Percentiles rank a stretch among this genome's conserved stretches.
Conservation (phyloP, 1,140 invertebrate species). For the Pseudomyrmex concolor region DNA sequence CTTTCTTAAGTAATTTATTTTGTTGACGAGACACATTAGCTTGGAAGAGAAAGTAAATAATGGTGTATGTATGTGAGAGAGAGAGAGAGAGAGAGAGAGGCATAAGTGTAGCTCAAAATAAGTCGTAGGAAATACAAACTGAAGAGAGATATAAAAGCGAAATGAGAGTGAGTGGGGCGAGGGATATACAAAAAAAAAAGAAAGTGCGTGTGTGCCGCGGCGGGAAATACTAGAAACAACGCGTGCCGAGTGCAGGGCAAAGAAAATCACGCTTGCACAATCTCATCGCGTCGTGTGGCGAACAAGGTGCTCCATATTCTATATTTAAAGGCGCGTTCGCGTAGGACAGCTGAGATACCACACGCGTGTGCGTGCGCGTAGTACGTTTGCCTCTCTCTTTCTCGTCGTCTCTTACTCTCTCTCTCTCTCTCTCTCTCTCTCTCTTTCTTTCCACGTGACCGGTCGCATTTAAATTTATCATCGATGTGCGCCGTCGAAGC, state of each 20-base stretch:
- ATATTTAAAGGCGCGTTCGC: conserved; percentile 73
- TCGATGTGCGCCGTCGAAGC: conserved; percentile 58
- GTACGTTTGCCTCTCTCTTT: background rate
- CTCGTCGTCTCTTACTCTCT: background rate
- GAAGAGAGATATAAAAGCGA: conserved; percentile 32
- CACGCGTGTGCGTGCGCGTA: conserved; percentile 60
- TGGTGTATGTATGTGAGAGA: background rate
- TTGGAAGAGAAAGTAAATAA: conserved; percentile 12
- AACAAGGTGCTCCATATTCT: conserved; percentile 77
- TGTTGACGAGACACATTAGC: conserved; percentile 35
- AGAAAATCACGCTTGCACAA: conserved; percentile 76
- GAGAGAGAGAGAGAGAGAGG: background rate
- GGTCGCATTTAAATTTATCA: conserved; percentile 74
- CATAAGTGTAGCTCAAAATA: conserved; percentile 53
- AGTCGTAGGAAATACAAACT: conserved; percentile 49
- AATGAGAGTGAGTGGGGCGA: background rate
- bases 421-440: background rate
- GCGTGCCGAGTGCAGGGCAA: conserved; percentile 67
- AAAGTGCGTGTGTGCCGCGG: background rate
- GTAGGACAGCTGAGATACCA: conserved; percentile 58
- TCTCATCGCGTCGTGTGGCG: conserved; percentile 60
- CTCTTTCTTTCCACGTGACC: conserved; percentile 44
- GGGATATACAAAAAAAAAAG: conserved; percentile 16
- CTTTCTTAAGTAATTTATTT: background rate
- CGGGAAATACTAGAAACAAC: conserved; percentile 43